Base-by-base conservation (phyloP, 1,140 invertebrate genomes). In the Drosophila fuyamai region DNA sequence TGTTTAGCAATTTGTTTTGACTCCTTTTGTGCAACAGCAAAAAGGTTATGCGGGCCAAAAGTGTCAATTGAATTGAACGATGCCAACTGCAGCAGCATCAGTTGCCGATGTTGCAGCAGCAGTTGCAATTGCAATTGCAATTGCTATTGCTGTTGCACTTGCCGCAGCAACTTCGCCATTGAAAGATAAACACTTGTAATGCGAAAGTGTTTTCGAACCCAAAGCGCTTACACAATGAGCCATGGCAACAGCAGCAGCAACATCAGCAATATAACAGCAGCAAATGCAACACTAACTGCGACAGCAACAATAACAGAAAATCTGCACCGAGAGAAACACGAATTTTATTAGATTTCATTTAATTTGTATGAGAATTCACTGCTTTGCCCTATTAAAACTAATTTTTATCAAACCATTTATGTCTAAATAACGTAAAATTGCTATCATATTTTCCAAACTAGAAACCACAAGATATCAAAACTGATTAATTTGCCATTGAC, bases 161-260 rank as follows among this genome's bases (percentile, higher is more conserved):
- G 50, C 53, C 7, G 59, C 72, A 32, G 40, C 53, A 44, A 54
- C 29, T 32, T 7, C 78, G 75, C 78, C 82, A 79, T 43, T 66
- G 56, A 55, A 77, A 89, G 72, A 67, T 89, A 88, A 88, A 89
- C 83, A 88, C 80, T 80, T 89, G 83, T 89, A 89, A 89, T 83
- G 80, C 84, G 83, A 88, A 88, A 88, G 83, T 88, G 75, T 79
- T 82, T 82, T 85, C 54, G 53, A 78, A 63, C 67, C 51, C 70
- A 68, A 68, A 58, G 70, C 63, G 63, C 83, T 88, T 86, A 83
- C 76, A 86, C 83, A 86, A 88, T 83, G 72, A 44, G 40, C 57
- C 67, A 47, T 40, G 63, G 48, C 68, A 68, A 16, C 63, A 68
- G 38, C 36, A 18, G 36, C 32, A 53, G 60, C 35, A 29, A 36